Evolutionary conservation across 2,797 vertebrate genomes (phyloP), one percentile per base, ranked within the genome.

Genomic region (Parauchenoglanis ngamensis): DNA sequence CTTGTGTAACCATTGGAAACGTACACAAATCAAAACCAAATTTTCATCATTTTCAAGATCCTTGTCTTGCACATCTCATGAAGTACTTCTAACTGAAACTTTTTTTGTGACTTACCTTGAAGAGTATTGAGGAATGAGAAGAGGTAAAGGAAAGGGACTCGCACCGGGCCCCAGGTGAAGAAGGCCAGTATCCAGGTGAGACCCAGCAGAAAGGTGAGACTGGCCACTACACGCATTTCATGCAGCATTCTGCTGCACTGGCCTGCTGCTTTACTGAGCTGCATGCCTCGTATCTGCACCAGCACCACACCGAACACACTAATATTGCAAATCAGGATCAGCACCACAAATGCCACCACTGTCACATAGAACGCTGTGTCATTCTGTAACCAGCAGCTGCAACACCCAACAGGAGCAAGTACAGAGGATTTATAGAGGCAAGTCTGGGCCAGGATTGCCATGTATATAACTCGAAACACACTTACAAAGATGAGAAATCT

Each of bases 131-230:
- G 95, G 92, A 98, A 92, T 88, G 95, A 89, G 92, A 98, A 99
- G 88, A 97, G 90, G 89, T 98, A 99, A 85, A 97, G 89, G 89
- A 97, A 92, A 80, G 94, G 92, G 83, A 95, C 92, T 91, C 88
- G 94, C 57, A 93, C 91, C 0, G 96, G 93, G 61, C 96, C 97
- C 94, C 96, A 96, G 17, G 96, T 94, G 78, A 98, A 96, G 86
- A 98, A 97, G 40, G 92, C 96, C 87, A 97, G 91, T 0, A 93
- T 92, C 97, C 97, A 99, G 0, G 96, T 97, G 91, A 99, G 94
- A 25, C 97, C 97, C 61, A 98, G 92, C 88, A 99, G 95, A 85
- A 97, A 94, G 0, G 96, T 97, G 86, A 99, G 94, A 83, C 97
- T 96, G 83, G 92, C 95, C 40, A 95, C 94, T 0, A 94, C 95